A percentile compares a stretch with the other conserved stretches of the same genome.
phyloP scores from a whole-genome alignment of 2,113 vertebrate species.

The Spheniscus mendiculus region DNA sequence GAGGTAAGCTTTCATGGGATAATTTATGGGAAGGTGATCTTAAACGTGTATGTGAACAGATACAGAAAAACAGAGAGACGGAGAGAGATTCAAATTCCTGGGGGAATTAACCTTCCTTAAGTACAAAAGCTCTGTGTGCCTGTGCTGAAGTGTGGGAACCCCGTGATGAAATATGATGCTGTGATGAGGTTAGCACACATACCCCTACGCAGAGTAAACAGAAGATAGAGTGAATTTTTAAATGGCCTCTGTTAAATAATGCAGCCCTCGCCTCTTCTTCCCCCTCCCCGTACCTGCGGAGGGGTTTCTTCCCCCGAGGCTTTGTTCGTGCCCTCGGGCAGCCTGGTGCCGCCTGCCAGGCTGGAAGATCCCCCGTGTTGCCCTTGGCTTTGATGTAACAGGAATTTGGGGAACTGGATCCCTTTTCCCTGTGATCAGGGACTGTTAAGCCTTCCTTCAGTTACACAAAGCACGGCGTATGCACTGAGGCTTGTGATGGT shows the following conservation, averaged over 20 bases:
- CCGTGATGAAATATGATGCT: rapidly evolving
- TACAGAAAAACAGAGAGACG: not conserved
- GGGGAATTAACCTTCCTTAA: not conserved
- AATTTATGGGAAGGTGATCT: not conserved
- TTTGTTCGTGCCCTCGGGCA: not conserved
- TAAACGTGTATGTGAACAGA: rapidly evolving
- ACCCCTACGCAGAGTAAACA: not conserved
- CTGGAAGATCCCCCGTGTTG: not conserved
- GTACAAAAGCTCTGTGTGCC: not conserved
- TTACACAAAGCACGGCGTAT: not conserved
- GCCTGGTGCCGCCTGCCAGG: not conserved
- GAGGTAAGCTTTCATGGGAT: not conserved
- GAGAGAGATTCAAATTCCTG: not conserved
- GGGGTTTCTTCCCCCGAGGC: not conserved
- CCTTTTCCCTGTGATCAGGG: not conserved
- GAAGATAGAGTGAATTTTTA: not conserved
- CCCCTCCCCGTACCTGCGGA: too few relatives aligned
- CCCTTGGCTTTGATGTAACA: not conserved
- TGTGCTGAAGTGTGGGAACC: not conserved
- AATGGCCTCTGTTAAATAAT: not conserved
- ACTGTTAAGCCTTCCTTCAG: not conserved
- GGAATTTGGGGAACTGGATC: not conserved
- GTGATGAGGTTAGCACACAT: not conserved
- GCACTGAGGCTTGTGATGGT: not conserved
- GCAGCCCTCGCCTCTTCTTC: not conserved